These are phyloP conservation scores for Tinamus guttatus DNA, from an alignment of 2,113 vertebrate genomes.

Conservation along the genomic window DNA sequence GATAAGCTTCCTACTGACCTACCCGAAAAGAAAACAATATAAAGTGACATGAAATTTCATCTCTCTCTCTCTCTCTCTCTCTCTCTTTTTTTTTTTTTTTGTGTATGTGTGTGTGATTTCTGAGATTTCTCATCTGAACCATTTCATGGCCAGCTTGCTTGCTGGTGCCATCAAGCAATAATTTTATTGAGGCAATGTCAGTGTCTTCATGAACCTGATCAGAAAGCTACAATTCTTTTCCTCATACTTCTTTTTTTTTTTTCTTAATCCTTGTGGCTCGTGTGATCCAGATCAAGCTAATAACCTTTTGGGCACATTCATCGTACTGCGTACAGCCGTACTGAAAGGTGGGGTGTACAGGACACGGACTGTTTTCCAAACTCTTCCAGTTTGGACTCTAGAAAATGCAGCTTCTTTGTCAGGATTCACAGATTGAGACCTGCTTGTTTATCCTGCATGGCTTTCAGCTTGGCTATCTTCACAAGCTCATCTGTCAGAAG, in stretches of 20 bases:
- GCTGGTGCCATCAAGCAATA: not conserved
- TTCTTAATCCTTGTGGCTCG: not conserved
- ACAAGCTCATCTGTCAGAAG: conserved; percentile 62
- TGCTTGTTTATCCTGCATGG: conserved; percentile 64
- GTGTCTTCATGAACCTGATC: not conserved
- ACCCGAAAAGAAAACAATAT: not conserved
- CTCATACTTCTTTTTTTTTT: not conserved
- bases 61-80: not conserved
- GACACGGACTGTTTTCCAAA: conserved; percentile 14
- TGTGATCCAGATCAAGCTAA: not conserved
- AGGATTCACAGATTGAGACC: conserved; percentile 34
- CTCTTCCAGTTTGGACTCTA: not conserved
- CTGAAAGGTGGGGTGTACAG: not conserved
- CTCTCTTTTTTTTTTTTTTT: not conserved
- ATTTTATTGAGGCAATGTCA: not conserved
- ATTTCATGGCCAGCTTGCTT: not conserved
- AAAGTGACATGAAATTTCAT: not conserved
- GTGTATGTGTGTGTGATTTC: not conserved
- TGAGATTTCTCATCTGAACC: not conserved
- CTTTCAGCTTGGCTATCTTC: conserved; percentile 64
- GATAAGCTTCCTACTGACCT: not conserved
- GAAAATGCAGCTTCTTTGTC: conserved; percentile 32
- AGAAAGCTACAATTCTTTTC: not conserved
- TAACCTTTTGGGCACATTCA: conserved; percentile 1
- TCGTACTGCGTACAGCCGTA: not conserved